Conservation (phyloP, 2,797 vertebrate genomes). For the Neostethus bicornis region DNA sequence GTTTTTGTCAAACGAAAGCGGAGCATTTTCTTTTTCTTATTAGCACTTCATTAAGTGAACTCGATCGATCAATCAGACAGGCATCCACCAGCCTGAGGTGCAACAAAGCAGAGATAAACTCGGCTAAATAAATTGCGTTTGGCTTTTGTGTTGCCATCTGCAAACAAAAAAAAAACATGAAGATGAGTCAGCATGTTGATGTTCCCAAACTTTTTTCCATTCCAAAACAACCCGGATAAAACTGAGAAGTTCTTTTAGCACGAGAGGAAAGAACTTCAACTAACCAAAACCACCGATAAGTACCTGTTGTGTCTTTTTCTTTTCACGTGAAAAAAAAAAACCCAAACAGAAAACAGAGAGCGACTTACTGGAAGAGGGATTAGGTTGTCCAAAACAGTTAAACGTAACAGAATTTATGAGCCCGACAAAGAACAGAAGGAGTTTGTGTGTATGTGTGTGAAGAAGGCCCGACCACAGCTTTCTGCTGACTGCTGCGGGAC, state of each 20-base stretch:
- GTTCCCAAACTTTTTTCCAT: constrained; percentile 23
- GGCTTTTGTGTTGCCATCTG: constrained; percentile 7
- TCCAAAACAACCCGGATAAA: not conserved
- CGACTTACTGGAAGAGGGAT: constrained; percentile 83
- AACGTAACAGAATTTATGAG: constrained; percentile 81
- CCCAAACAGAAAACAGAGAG: constrained; percentile 25
- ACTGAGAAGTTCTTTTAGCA: constrained; percentile 9
- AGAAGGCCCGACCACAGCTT: constrained; percentile 70
- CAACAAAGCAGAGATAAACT: not conserved
- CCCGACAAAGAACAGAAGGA: constrained; percentile 78
- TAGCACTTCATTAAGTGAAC: constrained; percentile 15
- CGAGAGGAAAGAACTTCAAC: not conserved
- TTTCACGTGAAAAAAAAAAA: constrained; percentile 42
- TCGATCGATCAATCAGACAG: constrained; percentile 8
- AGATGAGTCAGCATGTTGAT: constrained; percentile 65
- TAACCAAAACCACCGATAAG: constrained; percentile 57
- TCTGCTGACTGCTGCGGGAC: constrained; percentile 77
- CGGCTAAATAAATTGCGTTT: not conserved
- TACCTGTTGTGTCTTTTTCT: constrained; percentile 60
- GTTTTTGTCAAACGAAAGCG: constrained; percentile 11
- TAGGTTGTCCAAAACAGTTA: constrained; percentile 81
- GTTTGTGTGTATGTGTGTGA: constrained; percentile 23
- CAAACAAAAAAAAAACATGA: constrained; percentile 36
- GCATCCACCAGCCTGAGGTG: not conserved
- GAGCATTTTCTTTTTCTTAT: constrained; percentile 18